A percentile compares a stretch with the other conserved stretches of the same genome.
Conservation (phyloP, 2,797 vertebrate genomes). For the Spinibarbus caldwelli region DNA sequence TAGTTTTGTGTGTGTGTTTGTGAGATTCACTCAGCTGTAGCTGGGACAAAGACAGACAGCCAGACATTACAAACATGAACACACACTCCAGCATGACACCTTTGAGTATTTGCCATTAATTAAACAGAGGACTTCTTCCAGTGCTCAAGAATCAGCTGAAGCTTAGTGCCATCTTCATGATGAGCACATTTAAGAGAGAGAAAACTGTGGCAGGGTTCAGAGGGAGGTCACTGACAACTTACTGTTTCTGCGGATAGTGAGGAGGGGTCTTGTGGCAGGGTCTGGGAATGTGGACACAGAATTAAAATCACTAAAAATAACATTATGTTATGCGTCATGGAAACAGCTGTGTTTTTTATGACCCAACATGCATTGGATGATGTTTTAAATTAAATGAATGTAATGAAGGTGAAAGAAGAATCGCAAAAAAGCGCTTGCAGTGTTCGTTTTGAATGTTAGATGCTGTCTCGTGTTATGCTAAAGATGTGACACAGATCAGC, state of each 20-base stretch:
- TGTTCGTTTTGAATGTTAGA: conserved; percentile 9
- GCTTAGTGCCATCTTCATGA: not conserved
- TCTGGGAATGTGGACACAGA: conserved; percentile 72
- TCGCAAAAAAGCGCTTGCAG: not conserved
- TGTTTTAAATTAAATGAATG: not conserved
- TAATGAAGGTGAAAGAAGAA: not conserved
- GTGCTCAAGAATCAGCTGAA: not conserved
- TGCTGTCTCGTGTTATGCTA: not conserved
- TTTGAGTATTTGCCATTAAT: not conserved
- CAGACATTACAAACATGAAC: not conserved
- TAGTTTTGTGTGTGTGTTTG: not conserved
- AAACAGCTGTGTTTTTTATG: not conserved
- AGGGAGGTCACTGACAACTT: conserved; percentile 58
- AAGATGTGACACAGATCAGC: not conserved
- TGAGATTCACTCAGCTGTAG: conserved; percentile 31
- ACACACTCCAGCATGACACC: not conserved
- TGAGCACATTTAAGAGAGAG: not conserved
- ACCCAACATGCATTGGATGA: conserved; percentile 2
- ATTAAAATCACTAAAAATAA: conserved; percentile 34
- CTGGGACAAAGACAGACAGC: conserved; percentile 8
- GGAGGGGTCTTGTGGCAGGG: conserved; percentile 77
- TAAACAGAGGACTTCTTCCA: not conserved
- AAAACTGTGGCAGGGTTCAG: conserved; percentile 3
- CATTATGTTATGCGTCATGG: not conserved
- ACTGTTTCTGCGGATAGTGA: conserved; percentile 77